Evolutionary conservation across 1,140 invertebrate genomes (phyloP).

Genomic region (Bombyx mori): DNA sequence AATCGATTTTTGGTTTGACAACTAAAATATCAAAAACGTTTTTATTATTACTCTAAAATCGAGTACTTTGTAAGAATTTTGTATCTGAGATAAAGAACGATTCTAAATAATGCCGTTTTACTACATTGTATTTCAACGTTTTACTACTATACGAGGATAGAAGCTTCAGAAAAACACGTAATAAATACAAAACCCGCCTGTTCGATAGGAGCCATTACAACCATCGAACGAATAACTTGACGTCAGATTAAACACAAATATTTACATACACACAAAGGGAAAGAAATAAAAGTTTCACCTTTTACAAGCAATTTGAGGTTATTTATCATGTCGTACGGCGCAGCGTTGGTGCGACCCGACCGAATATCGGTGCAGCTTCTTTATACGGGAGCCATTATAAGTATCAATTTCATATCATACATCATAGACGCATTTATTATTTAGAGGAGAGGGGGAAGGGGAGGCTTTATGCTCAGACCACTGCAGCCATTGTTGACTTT

Average conservation of each 20-base stretch:
- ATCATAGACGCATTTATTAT: constrained; percentile 67
- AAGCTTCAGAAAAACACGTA: too few species aligned
- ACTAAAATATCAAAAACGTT: too few species aligned
- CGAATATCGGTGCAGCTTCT: constrained; percentile 53
- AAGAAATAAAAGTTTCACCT: constrained; percentile 57
- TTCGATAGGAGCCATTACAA: too few species aligned
- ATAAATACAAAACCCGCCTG: too few species aligned
- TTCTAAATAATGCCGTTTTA: too few species aligned
- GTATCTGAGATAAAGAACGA: too few species aligned
- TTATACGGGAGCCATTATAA: constrained; percentile 68
- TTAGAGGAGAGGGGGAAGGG: constrained; percentile 41
- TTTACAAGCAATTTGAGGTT: constrained; percentile 68
- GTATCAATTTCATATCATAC: constrained; percentile 70
- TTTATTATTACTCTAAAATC: too few species aligned
- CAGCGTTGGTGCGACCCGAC: constrained; percentile 26
- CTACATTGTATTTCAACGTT: too few species aligned
- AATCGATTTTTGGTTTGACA: too few species aligned
- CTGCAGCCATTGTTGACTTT: constrained; percentile 51
- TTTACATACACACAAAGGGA: constrained; percentile 59
- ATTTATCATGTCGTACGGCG: constrained; percentile 53
- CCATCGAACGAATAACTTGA: constrained; percentile 30
- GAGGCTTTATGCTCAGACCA: constrained; percentile 43
- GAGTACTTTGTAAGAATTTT: too few species aligned
- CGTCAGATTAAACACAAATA: constrained; percentile 61
- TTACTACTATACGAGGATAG: too few species aligned